Base-by-base conservation (phyloP, 2,888 invertebrate genomes). In the Herminia tarsipennalis region DNA sequence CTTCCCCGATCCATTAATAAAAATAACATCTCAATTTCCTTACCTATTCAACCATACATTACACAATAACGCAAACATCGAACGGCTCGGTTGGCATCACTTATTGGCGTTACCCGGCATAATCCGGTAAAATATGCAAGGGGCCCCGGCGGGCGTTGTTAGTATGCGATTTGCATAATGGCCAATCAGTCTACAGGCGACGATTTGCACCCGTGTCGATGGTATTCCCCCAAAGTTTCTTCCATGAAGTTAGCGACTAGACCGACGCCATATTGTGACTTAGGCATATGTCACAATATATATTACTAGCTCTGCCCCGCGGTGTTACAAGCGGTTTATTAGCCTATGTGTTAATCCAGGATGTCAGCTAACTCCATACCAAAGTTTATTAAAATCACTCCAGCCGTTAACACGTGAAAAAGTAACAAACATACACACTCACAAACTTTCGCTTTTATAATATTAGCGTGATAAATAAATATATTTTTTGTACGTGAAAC, bases 91-190 rank as follows among this genome's bases (percentile, higher is more conserved):
- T 71, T 70, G 65, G 47, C 64, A 56, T 64, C 70, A 67, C 57
- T 68, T 63, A 76, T 64, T 67, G 63, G 62, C 66, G 61, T 64
- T 60, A 66, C 48, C 47, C 52, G 51, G 56, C 65, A 58, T 68
- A 70, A 73, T 68, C 65, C 53, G 36, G 63, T 67, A 67, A 72
- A 70, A 73, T 73, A 73, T 70, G 70, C 68, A 72, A 74, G 66
- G 59, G 61, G 57, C 67, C 67, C 62, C 44, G 43, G 58, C 69
- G 64, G 59, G 63, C 61, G 63, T 66, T 68, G 76, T 72, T 78
- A 71, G 71, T 68, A 68, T 56, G 59, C 40, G 57, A 78, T 81
- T 77, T 77, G 73, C 81, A 77, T 81, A 78, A 80, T 79, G 73
- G 77, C 78, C 78, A 80, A 81, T 81, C 76, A 75, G 67, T 54